These are phyloP conservation scores for Hymenochirus boettgeri DNA, from an alignment of 2,113 vertebrate species.

Conservation along the genomic window DNA sequence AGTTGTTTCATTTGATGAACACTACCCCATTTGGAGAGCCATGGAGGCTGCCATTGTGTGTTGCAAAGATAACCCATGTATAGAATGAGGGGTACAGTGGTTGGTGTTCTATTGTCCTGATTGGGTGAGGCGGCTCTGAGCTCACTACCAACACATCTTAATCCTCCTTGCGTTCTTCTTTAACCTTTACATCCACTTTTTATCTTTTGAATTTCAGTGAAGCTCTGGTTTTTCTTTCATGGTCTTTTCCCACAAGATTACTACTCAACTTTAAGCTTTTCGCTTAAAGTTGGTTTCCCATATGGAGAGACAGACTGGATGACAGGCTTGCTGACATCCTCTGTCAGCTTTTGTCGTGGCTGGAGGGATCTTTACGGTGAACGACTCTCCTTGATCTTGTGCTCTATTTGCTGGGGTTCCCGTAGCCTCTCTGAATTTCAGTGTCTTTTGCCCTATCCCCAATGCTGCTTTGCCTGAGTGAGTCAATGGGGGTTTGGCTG, in stretches of 20 bases:
- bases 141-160: constrained; percentile 79
- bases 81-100: constrained; percentile 52
- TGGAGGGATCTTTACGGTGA: constrained; percentile 77
- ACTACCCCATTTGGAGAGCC: constrained; percentile 75
- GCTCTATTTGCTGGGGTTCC: constrained; percentile 69
- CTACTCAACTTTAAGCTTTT: constrained; percentile 76
- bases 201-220: constrained; percentile 70
- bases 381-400: constrained; percentile 88
- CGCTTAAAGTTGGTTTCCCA: constrained; percentile 72
- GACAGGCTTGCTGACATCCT: constrained; percentile 73
- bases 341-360: too few species aligned
- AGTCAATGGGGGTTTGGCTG: constrained; percentile 78
- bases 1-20: constrained; percentile 82
- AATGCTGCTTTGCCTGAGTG: constrained; percentile 67
- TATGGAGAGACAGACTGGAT: constrained; percentile 84
- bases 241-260: constrained; percentile 72
- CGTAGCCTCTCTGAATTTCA: constrained; percentile 73
- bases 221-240: constrained; percentile 70
- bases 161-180: constrained; percentile 92
- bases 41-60: constrained; percentile 72
- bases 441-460: constrained; percentile 69
- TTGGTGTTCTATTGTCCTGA: constrained; percentile 62
- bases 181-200: constrained; percentile 91
- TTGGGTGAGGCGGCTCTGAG: constrained; percentile 75
- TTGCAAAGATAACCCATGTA: constrained; percentile 78